Percentiles rank a stretch among this genome's conserved stretches.
Conservation (phyloP, 2,113 vertebrate genomes). For the Rhizomys pruinosus region DNA sequence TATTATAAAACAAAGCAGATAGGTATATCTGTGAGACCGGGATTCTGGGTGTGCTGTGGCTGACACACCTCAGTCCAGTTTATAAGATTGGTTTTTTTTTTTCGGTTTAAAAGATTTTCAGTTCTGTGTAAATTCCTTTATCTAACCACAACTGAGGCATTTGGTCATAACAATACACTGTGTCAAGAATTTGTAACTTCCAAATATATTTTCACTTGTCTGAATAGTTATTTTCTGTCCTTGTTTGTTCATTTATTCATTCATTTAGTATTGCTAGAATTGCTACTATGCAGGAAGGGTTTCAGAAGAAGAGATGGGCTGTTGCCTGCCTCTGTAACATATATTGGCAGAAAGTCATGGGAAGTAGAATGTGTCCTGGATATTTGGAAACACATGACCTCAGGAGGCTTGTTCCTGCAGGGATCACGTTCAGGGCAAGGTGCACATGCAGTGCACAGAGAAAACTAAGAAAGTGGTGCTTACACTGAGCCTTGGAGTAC, state of each 20-base stretch:
- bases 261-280: conserved; percentile 46
- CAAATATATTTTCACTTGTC: conserved; percentile 62
- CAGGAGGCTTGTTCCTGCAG: neutral
- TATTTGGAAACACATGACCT: conserved; percentile 25
- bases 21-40: conserved; percentile 28
- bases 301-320: conserved; percentile 32
- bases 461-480: neutral
- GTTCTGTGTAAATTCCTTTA: conserved; percentile 72
- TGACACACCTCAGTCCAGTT: conserved; percentile 57
- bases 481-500: neutral
- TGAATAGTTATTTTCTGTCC: conserved; percentile 62
- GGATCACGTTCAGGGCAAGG: neutral
- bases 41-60: conserved; percentile 51
- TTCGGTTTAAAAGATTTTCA: conserved; percentile 68
- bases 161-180: conserved; percentile 75
- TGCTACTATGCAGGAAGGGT: neutral
- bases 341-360: conserved; percentile 20
- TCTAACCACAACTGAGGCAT: conserved; percentile 75
- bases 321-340: neutral
- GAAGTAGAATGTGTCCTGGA: conserved; percentile 10
- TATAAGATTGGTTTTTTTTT: conserved; percentile 75
- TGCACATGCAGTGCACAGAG: neutral
- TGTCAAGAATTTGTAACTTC: conserved; percentile 70
- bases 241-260: conserved; percentile 55
- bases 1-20: conserved; percentile 54